Conservation (phyloP, 2,113 vertebrate species). For the Notiomystis cincta region DNA sequence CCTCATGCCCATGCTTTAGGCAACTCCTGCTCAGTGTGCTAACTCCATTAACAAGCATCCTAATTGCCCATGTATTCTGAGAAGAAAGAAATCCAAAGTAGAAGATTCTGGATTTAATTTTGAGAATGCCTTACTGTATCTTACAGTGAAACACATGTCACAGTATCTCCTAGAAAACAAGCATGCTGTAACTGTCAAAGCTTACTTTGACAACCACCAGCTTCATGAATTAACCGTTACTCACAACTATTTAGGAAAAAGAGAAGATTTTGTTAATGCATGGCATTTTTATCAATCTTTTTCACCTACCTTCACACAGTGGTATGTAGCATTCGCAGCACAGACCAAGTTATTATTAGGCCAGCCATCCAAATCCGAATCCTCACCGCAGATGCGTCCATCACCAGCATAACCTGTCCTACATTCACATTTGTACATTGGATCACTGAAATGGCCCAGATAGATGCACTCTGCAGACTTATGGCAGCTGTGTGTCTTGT, state of each 20-base stretch:
- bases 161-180: not conserved
- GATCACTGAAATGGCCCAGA: constrained; percentile 92
- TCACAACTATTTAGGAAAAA: not conserved
- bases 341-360: constrained; percentile 93
- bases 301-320: constrained; percentile 86
- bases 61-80: not conserved
- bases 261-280: not conserved
- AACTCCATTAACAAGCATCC: not conserved
- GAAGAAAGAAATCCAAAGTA: not conserved
- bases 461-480: constrained; percentile 89
- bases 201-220: not conserved
- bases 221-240: not conserved
- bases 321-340: constrained; percentile 88
- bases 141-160: not conserved
- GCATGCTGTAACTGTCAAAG: not conserved
- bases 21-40: not conserved
- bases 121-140: not conserved
- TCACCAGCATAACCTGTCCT: constrained; percentile 93
- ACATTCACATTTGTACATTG: constrained; percentile 97
- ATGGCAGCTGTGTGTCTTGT: constrained; percentile 92
- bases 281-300: not conserved
- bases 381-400: constrained; percentile 92
- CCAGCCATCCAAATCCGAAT: constrained; percentile 97
- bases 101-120: not conserved
- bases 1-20: not conserved